Percentiles rank a stretch among this genome's conserved stretches.
These are phyloP conservation scores for Eurytoma adleriae DNA, from an alignment of 2,888 invertebrate genomes.

Conservation along the genomic window DNA sequence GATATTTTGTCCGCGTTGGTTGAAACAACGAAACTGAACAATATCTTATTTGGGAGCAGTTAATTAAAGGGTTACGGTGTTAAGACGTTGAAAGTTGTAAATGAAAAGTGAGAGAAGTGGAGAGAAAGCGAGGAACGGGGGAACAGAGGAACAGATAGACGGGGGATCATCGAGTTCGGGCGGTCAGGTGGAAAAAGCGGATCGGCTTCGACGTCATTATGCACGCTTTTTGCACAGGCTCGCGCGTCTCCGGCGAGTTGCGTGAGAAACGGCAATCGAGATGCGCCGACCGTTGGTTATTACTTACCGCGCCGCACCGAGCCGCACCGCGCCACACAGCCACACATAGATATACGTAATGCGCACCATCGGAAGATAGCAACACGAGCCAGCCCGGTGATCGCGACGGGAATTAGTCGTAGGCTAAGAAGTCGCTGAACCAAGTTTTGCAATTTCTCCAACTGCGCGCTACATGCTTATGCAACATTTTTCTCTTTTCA, in stretches of 20 bases:
- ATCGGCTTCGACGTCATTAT: constrained; percentile 4
- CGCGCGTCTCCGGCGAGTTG: constrained; percentile 50
- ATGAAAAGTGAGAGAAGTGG: too few species aligned
- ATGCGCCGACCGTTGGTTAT: constrained; percentile 56
- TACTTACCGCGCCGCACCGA: constrained; percentile 62
- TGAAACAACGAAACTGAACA: too few species aligned
- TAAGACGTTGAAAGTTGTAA: too few species aligned
- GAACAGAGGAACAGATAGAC: background rate
- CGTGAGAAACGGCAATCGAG: constrained; percentile 63
- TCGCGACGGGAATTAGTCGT: background rate
- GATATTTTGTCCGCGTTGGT: too few species aligned
- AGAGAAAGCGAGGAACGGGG: too few species aligned
- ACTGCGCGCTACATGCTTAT: background rate
- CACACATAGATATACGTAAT: background rate
- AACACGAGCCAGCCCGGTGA: background rate
- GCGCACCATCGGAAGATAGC: background rate
- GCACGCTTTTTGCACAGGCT: constrained; percentile 14
- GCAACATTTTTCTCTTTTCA: too few species aligned
- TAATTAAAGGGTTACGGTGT: too few species aligned
- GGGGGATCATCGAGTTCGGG: constrained; percentile 9
- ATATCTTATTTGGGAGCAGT: too few species aligned
- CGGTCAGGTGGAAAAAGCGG: background rate
- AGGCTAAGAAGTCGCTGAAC: constrained; percentile 18
- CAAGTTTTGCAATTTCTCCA: too few species aligned
- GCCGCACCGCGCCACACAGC: constrained; percentile 61